These are phyloP conservation scores for Gadopsis marmoratus DNA, from an alignment of 2,797 vertebrate genomes.

Conservation along the genomic window DNA sequence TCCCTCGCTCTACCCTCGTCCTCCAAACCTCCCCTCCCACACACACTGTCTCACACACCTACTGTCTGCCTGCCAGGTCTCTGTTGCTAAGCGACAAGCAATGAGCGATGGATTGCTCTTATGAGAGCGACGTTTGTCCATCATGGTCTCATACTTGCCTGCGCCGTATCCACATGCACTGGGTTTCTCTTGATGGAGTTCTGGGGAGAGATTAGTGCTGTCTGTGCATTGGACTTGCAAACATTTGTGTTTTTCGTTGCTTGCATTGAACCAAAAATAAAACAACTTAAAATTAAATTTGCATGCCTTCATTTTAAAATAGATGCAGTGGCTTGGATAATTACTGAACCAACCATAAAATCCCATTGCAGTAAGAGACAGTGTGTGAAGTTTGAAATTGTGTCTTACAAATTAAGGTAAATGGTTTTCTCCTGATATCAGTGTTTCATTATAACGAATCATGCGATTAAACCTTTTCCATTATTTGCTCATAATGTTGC, in stretches of 20 bases:
- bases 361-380: not conserved
- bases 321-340: not conserved
- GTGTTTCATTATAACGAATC: not conserved
- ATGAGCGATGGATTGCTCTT: constrained; percentile 84
- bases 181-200: constrained; percentile 14
- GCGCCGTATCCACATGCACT: constrained; percentile 4
- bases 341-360: constrained; percentile 5
- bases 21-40: constrained; percentile 70
- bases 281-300: constrained; percentile 8
- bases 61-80: constrained; percentile 87
- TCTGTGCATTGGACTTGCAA: not conserved
- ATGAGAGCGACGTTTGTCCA: constrained; percentile 84
- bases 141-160: constrained; percentile 73
- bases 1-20: constrained; percentile 48
- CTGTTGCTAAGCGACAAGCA: constrained; percentile 88
- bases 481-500: not conserved
- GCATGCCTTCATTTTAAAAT: constrained; percentile 9
- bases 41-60: constrained; percentile 83
- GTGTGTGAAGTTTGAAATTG: not conserved
- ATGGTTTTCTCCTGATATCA: no score
- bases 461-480: not conserved
- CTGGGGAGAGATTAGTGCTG: not conserved
- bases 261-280: not conserved
- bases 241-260: not conserved
- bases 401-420: not conserved